A percentile compares a stretch with the other conserved stretches of the same genome.
Conservation (phyloP, 2,797 vertebrate species). For the Anguilla pacifica region DNA sequence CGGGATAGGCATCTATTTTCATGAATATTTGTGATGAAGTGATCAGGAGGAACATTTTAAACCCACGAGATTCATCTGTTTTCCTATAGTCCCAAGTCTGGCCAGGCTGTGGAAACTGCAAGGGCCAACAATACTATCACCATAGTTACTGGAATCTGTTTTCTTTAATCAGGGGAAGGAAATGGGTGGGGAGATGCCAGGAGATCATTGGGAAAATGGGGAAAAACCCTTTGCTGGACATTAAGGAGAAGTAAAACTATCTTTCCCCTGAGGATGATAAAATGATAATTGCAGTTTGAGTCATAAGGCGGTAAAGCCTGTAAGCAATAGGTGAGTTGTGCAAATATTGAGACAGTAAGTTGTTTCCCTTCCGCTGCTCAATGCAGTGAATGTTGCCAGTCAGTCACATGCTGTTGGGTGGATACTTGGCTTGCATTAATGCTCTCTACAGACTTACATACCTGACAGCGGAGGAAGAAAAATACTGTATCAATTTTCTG, state of each 20-base stretch:
- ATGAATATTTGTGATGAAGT: background rate
- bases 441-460: background rate
- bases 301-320: background rate
- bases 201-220: slow-evolving; percentile 9
- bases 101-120: background rate
- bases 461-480: background rate
- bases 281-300: background rate
- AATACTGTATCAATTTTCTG: background rate
- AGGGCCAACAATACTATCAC: background rate
- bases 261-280: background rate
- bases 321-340: background rate
- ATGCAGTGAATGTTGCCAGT: background rate
- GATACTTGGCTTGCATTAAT: background rate
- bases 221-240: slow-evolving; percentile 4
- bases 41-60: background rate
- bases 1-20: background rate
- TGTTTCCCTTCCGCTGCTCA: background rate
- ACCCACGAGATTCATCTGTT: background rate
- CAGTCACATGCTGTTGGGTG: background rate
- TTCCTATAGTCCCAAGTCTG: background rate
- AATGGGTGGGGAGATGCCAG: slow-evolving; percentile 3
- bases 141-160: background rate
- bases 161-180: slow-evolving; percentile 21
- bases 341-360: slow-evolving; percentile 1
- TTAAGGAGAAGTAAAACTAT: background rate